These are phyloP conservation scores for Isotomurus palustris DNA, from an alignment of 2,888 invertebrate species.

Conservation along the genomic window DNA sequence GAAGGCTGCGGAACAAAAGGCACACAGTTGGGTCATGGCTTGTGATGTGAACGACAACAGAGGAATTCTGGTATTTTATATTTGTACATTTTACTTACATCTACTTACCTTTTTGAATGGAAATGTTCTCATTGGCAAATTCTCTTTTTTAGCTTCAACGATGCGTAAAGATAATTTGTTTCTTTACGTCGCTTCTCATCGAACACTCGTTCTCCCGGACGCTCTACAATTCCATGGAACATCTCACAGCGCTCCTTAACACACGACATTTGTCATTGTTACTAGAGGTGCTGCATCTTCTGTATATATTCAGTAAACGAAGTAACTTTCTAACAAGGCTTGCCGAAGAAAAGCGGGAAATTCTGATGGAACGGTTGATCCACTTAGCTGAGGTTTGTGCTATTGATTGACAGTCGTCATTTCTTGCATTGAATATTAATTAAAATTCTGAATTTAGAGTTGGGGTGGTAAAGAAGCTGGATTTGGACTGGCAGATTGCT, in stretches of 20 bases:
- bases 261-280: constrained; percentile 78
- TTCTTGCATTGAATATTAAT: constrained; percentile 9
- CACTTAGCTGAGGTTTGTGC: constrained; percentile 75
- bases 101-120: not conserved
- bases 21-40: constrained; percentile 65
- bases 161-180: constrained; percentile 67
- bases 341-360: constrained; percentile 65
- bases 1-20: constrained; percentile 62
- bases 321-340: constrained; percentile 79
- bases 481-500: constrained; percentile 77
- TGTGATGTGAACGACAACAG: constrained; percentile 65
- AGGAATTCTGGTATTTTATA: constrained; percentile 54
- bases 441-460: constrained; percentile 53
- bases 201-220: constrained; percentile 83
- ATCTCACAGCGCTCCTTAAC: constrained; percentile 67
- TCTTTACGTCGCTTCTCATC: constrained; percentile 75
- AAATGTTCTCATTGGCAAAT: not conserved
- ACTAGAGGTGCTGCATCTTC: constrained; percentile 73
- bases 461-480: constrained; percentile 86
- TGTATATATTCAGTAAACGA: constrained; percentile 83
- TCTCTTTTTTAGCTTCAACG: constrained; percentile 59
- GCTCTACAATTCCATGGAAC: constrained; percentile 82
- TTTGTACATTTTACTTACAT: no score
- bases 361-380: constrained; percentile 65
- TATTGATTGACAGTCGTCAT: constrained; percentile 11